These are phyloP conservation scores for Arge pagana DNA, from an alignment of 2,888 invertebrate species.

Conservation along the genomic window DNA sequence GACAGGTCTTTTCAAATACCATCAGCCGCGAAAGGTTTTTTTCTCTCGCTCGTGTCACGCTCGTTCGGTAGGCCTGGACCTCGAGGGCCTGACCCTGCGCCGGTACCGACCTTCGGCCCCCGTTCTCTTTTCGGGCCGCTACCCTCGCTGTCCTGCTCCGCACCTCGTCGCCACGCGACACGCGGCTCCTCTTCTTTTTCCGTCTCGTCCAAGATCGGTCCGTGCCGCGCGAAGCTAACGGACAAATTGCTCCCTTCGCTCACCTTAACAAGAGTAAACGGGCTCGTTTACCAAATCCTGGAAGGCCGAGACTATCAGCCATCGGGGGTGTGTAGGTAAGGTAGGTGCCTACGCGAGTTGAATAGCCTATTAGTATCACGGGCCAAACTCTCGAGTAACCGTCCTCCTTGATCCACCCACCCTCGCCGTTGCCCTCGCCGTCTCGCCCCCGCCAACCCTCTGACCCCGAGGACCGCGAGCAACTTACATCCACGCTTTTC, in stretches of 20 bases:
- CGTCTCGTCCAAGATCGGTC: slow-evolving; percentile 10
- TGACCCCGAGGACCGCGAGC: slow-evolving; percentile 4
- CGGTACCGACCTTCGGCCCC: too few relatives aligned
- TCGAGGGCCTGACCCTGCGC: too few relatives aligned
- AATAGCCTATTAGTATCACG: slow-evolving; percentile 25
- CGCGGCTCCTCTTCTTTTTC: not conserved
- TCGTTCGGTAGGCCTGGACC: too few relatives aligned
- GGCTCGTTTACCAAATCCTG: slow-evolving; percentile 38
- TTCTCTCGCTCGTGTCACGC: too few relatives aligned
- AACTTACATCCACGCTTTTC: too few relatives aligned
- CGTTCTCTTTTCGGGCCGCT: too few relatives aligned
- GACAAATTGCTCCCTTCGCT: slow-evolving; percentile 39
- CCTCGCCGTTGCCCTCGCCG: not conserved
- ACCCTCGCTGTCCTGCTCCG: not conserved
- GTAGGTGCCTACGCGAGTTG: slow-evolving; percentile 22
- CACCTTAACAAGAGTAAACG: slow-evolving; percentile 44
- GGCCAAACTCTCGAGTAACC: slow-evolving; percentile 13
- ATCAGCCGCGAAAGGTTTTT: too few relatives aligned
- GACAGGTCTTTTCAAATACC: too few relatives aligned
- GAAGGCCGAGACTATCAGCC: slow-evolving; percentile 16
- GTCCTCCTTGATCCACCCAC: not conserved
- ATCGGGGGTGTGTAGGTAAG: slow-evolving; percentile 16
- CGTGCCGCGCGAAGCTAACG: slow-evolving; percentile 5
- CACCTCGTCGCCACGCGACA: not conserved
- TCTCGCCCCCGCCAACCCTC: not conserved